Evolutionary conservation across 2,797 vertebrate genomes (phyloP).

Genomic region (Kryptopterus vitreolus): DNA sequence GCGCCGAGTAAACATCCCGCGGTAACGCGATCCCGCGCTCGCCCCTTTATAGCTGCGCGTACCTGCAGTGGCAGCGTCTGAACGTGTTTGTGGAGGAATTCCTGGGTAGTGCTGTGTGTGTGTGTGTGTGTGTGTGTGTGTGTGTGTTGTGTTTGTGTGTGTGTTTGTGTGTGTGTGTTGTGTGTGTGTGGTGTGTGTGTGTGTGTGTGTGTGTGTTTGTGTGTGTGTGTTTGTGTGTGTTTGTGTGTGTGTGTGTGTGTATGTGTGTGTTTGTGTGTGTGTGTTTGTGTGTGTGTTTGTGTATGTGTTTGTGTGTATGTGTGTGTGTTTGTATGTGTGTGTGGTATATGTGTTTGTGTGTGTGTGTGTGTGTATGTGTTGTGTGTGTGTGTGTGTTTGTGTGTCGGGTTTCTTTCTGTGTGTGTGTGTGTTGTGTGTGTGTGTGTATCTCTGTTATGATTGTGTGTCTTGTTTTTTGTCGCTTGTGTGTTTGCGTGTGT

Average conservation of each 20-base stretch:
- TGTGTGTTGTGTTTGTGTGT: constrained; percentile 34
- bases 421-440: no score
- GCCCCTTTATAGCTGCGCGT: constrained; percentile 68
- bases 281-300: constrained; percentile 53
- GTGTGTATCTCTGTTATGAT: constrained; percentile 21
- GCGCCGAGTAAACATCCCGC: constrained; percentile 66
- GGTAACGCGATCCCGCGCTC: constrained; percentile 58
- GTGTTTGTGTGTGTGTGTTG: constrained; percentile 49
- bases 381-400: constrained; percentile 55
- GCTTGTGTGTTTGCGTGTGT: constrained; percentile 32
- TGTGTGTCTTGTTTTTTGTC: no score
- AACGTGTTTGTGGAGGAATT: constrained; percentile 66
- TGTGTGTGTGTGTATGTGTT: no score
- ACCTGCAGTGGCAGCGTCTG: constrained; percentile 65
- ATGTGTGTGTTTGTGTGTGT: constrained; percentile 30
- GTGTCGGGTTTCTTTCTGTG: constrained; percentile 35
- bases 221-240: constrained; percentile 31
- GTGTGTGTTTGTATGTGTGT: constrained; percentile 61
- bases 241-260: constrained; percentile 54
- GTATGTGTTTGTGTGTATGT: constrained; percentile 42
- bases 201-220: constrained; percentile 33
- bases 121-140: constrained; percentile 27
- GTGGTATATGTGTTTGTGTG: constrained; percentile 59
- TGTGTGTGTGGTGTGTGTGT: constrained; percentile 42
- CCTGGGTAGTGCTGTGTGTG: constrained; percentile 61